These are phyloP conservation scores for Rhagoletis zephyria DNA, from an alignment of 1,140 invertebrate genomes.

Conservation along the genomic window DNA sequence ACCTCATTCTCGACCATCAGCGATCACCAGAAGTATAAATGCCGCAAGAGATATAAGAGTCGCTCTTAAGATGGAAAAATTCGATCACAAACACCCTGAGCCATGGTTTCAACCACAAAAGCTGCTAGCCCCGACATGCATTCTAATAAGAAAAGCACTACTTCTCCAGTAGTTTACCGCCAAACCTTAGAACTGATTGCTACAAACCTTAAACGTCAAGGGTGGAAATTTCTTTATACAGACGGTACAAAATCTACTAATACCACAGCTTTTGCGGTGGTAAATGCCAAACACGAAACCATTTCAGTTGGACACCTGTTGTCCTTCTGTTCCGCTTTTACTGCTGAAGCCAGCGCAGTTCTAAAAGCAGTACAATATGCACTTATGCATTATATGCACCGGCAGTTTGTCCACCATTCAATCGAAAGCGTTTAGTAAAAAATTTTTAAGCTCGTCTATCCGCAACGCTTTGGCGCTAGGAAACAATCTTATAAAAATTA, in stretches of 20 bases:
- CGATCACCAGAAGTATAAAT: not conserved
- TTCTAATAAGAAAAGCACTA: not conserved
- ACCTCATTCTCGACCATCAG: not conserved
- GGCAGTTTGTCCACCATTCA: too few relatives aligned
- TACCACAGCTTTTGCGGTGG: not conserved
- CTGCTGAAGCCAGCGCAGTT: too few relatives aligned
- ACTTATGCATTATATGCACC: too few relatives aligned
- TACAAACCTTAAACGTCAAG: not conserved
- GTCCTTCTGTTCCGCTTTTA: too few relatives aligned
- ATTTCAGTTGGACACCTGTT: not conserved
- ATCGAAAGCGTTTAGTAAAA: too few relatives aligned
- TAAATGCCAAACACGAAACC: not conserved
- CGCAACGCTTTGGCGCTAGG: too few relatives aligned
- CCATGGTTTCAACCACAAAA: not conserved
- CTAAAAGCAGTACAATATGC: too few relatives aligned
- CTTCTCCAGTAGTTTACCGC: not conserved
- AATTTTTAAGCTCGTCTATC: too few relatives aligned
- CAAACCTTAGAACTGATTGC: not conserved
- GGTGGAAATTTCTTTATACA: not conserved
- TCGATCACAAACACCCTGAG: not conserved
- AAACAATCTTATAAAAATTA: too few relatives aligned
- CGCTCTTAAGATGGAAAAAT: not conserved
- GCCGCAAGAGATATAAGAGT: not conserved
- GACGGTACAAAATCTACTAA: not conserved
- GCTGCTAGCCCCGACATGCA: not conserved